Evolutionary conservation across 2,888 invertebrate genomes (phyloP), one percentile per base, ranked within the genome.

Genomic region (Athetis lepigone): DNA sequence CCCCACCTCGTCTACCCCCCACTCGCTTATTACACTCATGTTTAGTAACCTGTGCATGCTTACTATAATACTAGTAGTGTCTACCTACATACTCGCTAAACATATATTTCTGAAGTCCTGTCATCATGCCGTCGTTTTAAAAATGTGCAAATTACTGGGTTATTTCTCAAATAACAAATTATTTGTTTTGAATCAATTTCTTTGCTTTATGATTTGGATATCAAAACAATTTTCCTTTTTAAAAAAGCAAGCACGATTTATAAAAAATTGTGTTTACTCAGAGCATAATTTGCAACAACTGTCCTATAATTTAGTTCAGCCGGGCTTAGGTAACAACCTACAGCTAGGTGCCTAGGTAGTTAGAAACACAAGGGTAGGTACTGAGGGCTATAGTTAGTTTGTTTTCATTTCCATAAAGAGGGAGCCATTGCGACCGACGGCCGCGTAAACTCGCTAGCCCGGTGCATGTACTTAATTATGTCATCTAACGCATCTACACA

Each of bases 361-460:
- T 46, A 51, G 52, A 43, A 72, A 45, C 70, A 67, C 70, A 51
- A 49, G 49, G 58, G 47, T 57, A 54, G 55, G 47, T 57, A 54
- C 43, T 18, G 52, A 33, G 50, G 42, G 74, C 86, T 87, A 86
- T 84, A 85, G 79, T 85, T 87, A 85, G 85, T 77, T 79, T 88
- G 86, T 88, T 87, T 87, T 84, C 83, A 77, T 85, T 86, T 83
- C 78, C 77, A 79, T 81, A 75, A 78, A 76, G 77, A 69, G 74
- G 79, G 72, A 77, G 77, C 76, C 65, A 76, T 72, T 70, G 71
- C 67, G 79, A 80, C 80, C 67, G 79, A 80, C 78, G 75, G 79
- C 49, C 64, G 80, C 64, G 72, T 69, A 75, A 67, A 77, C 75
- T 75, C 64, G 64, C 45, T 67, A 60, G 77, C 52, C 59, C 75